Evolutionary conservation across 2,888 invertebrate species (phyloP), one percentile per base, ranked within the genome.

Genomic region (Parochlus steinenii): DNA sequence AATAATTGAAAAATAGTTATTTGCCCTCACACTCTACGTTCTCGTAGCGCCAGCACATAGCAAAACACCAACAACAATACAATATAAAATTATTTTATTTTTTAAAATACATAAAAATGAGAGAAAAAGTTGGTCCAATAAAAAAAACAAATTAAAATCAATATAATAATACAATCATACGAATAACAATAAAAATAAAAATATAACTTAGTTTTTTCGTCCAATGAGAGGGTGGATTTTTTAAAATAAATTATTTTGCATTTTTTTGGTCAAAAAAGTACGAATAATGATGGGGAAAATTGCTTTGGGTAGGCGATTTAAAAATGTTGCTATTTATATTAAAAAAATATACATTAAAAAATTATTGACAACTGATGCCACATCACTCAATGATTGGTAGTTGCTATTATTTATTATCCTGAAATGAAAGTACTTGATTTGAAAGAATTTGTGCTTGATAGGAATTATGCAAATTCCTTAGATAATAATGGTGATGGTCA

Each of bases 91-190:
- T 6, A 22, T 8, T 22, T 22, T 22, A 22, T n/a, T n/a, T n/a
- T n/a, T n/a, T n/a, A 33, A 33, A 33, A 18, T 30, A 28, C 11
- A 30, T 30, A 30, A 17, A 25, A 25, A 31, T 33, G 27, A 27
- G 27, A 33, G 26, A 32, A 33, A 33, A 22, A 14, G 20, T 15
- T 14, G 27, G 28, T 15, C 27, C 34, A 27, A 34, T 28, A 28
- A 34, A 34, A 34, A 34, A 34, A 34, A 34, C 28, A 34, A 34
- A 34, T 34, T 34, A 28, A 28, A 34, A 34, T 34, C 34, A 34
- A 34, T 34, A 34, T 28, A 34, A 34, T 34, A 34, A 34, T 34
- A 34, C 28, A 28, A 6, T 11, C 30, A 16, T 18, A n/a, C 18
- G 11, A 4, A 15, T 7, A 19, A 7, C 12, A 6, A 31, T 3